Evolutionary conservation across 2,797 vertebrate genomes (phyloP), one percentile per base, ranked within the genome.

Genomic region (Myotis myotis): DNA sequence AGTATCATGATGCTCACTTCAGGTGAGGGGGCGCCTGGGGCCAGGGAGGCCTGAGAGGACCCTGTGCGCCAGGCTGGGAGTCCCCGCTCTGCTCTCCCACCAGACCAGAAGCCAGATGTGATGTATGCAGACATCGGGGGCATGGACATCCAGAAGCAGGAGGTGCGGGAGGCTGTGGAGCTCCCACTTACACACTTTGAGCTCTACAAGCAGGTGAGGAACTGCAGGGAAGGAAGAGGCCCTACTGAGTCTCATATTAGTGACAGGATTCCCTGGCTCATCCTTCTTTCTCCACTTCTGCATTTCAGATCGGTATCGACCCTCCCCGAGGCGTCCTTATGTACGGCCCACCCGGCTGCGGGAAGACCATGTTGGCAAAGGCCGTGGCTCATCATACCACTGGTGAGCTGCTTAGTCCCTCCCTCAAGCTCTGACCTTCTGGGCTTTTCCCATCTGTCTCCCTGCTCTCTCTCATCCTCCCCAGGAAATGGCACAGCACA

Each of bases 81-180:
- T 84, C 70, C 72, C 47, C n/a, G 80, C 84, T 96, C 33, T 94
- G 55, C 62, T 93, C 28, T 72, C 60, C 53, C 57, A 87, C 64
- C 97, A 99, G 99, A 99, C 97, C 99, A 99, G 98, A 99, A 99
- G 98, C 99, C 99, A 0, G 99, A 99, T 11, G 99, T 99, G 96
- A 99, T 99, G 98, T 99, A 99, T 7, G 99, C 99, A 0, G 99
- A 99, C 97, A 99, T 99, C 0, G 99, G 99, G 2, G 99, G 99
- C 30, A 99, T 99, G 99, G 99, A 99, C 97, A 99, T 99, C 97
- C 99, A 99, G 98, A 99, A 99, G 97, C 99, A 99, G 98, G 99
- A 99, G 98, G 99, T 99, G 72, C 98, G 99, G 62, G 99, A 99
- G 97, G 99, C 99, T 0, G 99, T 99, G 94, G 99, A 99, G 97